Evolutionary conservation across 1,140 invertebrate species (phyloP), one percentile per base, ranked within the genome.

Genomic region (Drosophila littoralis): DNA sequence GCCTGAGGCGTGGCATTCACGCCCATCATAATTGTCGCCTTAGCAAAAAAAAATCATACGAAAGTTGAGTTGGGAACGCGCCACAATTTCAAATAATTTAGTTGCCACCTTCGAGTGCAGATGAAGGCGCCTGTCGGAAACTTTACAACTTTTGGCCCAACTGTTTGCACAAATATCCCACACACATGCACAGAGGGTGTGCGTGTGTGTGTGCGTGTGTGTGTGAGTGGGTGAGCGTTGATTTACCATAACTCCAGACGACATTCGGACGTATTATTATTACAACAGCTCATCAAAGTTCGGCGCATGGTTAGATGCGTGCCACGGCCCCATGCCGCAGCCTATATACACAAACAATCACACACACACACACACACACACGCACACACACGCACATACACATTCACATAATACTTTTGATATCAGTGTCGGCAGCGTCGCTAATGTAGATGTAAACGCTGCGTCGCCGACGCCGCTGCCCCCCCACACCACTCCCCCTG

Each of bases 221-320:
- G 28, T 12, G 48, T 32, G 28, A 10, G 48, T 33, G 22, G 22
- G 48, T 33, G 22, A 15, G 55, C 59, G 60, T 54, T 75, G 75
- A 81, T 78, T 78, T 78, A 67, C 66, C 58, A 81, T 74, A 79
- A 72, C 80, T 84, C 70, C 64, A 65, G 51, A 84, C 84, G 84
- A 88, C 84, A 89, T 73, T 89, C 51, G 85, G 81, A 89, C 80
- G 70, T 79, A 79, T 78, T 89, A 84, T 81, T 88, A 84, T 88
- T 89, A 84, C 77, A 89, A 76, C 81, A 89, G 85, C 88, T 89
- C 85, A 89, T 89, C 81, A 89, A 89, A 89, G 77, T 71, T 68
- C 60, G 48, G 59, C 33, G 33, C 22, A 38, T 54, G 40, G 46
- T 50, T 67, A 52, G 55, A 60, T 68, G 68, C 54, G 73, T 75